Evolutionary conservation across 2,888 invertebrate species (phyloP), one percentile per base, ranked within the genome.

Genomic region (Ephialtes manifestator): DNA sequence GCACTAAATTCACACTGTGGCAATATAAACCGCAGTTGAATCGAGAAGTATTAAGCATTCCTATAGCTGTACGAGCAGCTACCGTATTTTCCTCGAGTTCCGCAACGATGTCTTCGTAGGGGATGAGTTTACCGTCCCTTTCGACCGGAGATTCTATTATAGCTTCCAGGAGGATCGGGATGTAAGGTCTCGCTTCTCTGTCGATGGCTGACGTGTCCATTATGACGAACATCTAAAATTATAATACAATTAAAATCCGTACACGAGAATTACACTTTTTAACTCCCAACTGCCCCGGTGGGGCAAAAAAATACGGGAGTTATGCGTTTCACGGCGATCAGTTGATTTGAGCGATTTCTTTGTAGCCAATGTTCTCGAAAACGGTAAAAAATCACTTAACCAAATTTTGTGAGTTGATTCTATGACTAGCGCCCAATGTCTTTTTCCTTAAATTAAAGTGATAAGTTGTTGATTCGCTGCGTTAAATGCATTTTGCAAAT

Each of bases 81-180:
- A 97, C 95, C 0, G 97, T 97, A 88, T 98, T 97, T 75, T 96
- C 95, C 90, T 97, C 97, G 43, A 98, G 95, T 90, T 97, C 95
- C 0, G 97, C 96, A n/a, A 98, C 97, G 24, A 98, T 96, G 1
- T 97, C 96, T 91, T 97, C 96, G 90, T 96, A 96, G 0, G 96
- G 94, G 2, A 97, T 92, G 1, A 96, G 93, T 13, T 91, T 88
- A 10, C 94, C 95, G 5, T 95, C 95, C 86, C 96, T 95, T 55
- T 95, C 93, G 11, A 98, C 95, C 0, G 98, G 96, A 78, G 97
- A 97, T 93, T 98, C 98, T 24, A 96, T 95, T 39, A 98, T 92
- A 0, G 97, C 95, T 93, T 98, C 97, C 79, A 97, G 94, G 85
- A 97, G 95, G 1, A 98, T 94, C 0, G 97, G 97, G 53, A 98